These are phyloP conservation scores for Drosophila virilis DNA, from an alignment of 1,140 invertebrate species.

Conservation along the genomic window DNA sequence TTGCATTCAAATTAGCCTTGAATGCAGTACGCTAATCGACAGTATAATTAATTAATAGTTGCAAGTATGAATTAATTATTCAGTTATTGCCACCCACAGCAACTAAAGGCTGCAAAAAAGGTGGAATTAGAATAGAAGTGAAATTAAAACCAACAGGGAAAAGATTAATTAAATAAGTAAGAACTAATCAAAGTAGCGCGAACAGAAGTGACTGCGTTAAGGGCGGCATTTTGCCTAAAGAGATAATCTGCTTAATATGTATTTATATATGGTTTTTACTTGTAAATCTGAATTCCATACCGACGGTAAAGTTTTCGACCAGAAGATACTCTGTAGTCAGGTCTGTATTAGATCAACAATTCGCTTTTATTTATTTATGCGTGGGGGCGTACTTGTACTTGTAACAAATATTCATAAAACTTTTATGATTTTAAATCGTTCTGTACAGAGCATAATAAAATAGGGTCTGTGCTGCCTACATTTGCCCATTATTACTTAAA, in stretches of 20 bases:
- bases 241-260: neutral
- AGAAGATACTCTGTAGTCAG: neutral
- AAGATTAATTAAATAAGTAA: constrained; percentile 15
- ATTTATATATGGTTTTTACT: neutral
- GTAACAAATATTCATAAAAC: too few relatives aligned
- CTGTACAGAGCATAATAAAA: neutral
- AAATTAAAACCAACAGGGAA: constrained; percentile 18
- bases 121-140: constrained; percentile 3
- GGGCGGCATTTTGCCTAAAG: neutral
- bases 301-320: neutral
- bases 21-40: constrained; percentile 18
- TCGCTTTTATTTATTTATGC: too few relatives aligned
- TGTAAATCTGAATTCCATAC: neutral
- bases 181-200: constrained; percentile 1
- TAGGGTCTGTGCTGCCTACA: neutral
- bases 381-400: too few relatives aligned
- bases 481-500: neutral
- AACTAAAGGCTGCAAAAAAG: neutral
- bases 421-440: neutral
- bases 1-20: constrained; percentile 4
- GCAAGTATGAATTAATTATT: constrained; percentile 17
- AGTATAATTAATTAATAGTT: constrained; percentile 26
- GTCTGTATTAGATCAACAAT: neutral
- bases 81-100: constrained; percentile 3
- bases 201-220: neutral